Conservation (phyloP, 2,797 vertebrate genomes). For the Avahi laniger region DNA sequence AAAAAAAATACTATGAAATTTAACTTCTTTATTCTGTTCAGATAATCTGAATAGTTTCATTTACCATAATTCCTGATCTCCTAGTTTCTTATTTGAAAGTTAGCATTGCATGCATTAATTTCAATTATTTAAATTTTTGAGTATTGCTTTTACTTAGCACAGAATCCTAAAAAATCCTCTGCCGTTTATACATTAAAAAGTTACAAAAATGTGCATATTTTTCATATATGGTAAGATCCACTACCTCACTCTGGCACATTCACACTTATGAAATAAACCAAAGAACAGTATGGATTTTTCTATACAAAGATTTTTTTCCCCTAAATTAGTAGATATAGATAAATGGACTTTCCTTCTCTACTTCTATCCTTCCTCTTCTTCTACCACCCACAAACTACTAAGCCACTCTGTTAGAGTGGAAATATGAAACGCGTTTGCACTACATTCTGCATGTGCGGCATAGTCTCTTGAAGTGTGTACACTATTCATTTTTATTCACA, state of each 20-base stretch:
- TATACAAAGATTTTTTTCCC: background rate
- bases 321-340: background rate
- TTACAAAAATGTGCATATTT: background rate
- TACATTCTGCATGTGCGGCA: constrained; percentile 3
- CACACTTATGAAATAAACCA: background rate
- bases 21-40: constrained; percentile 26
- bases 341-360: background rate
- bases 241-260: background rate
- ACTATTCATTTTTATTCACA: constrained; percentile 74
- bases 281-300: background rate
- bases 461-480: background rate
- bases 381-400: background rate
- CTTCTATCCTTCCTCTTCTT: background rate
- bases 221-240: background rate
- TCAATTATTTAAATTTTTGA: constrained; percentile 47
- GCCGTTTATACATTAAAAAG: constrained; percentile 14
- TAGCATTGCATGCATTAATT: background rate
- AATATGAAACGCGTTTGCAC: background rate
- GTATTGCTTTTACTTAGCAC: background rate
- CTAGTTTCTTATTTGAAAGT: background rate
- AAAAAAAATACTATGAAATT: background rate
- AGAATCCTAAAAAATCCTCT: background rate
- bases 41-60: constrained; percentile 34
- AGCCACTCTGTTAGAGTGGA: background rate
- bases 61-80: background rate